Base-by-base conservation (phyloP, 2,888 invertebrate species). In the Stenichneumon culpator region DNA sequence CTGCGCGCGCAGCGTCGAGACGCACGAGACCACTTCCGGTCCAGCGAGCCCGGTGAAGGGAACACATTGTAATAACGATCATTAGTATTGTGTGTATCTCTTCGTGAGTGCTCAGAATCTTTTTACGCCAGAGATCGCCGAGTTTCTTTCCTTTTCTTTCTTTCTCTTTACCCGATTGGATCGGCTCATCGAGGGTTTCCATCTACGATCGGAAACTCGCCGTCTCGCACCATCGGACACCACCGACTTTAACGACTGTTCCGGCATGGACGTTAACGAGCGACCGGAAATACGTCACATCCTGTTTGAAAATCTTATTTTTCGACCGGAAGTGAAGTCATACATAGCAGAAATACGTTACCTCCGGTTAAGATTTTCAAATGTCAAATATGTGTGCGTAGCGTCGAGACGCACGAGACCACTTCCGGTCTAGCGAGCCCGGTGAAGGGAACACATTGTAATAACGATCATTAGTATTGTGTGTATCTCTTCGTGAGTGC, bases 391-490 rank as follows among this genome's bases (percentile, higher is more conserved):
- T 11, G 57, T 25, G 57, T 4, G 57, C 25, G 57, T 14, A 25
- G 3, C 22, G 54, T 3, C 57, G 57, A 57, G 57, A 11, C 25
- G 25, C 57, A 25, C 57, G 54, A 57, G 25, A 57, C 22, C 25
- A 22, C 69, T n/a, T 54, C 52, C 14, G 72, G 57, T 60, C n/a
- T 25, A 44, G n/a, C 22, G 25, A 57, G n/a, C 11, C 50, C 32
- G 60, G 57, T 47, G 57, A 69, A 69, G 28, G 44, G 57, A 77
- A 67, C 9, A 3, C 57, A 54, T 9, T 22, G 25, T 57, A 25
- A 16, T 47, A 47, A 47, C 44, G 4, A 16, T 47, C 44, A 0
- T 47, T 57, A 5, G 3, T 25, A 57, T 25, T 57, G 9, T 19
- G 22, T 3, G 22, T 36, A 3, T 32, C n/a, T 22, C 6, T 11